Base-by-base conservation (phyloP, 2,113 vertebrate genomes). In the Pterocles orientalis region DNA sequence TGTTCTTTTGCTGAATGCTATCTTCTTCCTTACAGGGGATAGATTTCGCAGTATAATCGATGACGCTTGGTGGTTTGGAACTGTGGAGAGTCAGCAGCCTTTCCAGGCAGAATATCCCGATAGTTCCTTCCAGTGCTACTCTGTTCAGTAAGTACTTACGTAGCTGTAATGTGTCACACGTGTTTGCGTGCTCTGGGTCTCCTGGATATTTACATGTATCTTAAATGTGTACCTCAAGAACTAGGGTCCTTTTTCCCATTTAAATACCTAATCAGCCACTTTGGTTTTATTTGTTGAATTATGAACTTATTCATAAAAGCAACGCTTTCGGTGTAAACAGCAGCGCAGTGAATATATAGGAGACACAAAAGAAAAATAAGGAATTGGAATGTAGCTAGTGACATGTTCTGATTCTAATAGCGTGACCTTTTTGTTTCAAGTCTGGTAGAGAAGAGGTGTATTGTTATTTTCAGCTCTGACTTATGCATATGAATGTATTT, bases 11-110 rank as follows among this genome's bases (percentile, higher is more conserved):
- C 62, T 80, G 45, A 90, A 24, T 75, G 57, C 65, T 15, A 14
- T 26, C 11, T 64, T 41, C 43, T 65, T 58, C 19, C 61, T 96
- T 86, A 2, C 18, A 99, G 99, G 99, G 85, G 98, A 99, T 97
- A 98, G 99, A 88, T 99, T 99, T 97, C 99, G 99, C 83, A 99
- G 99, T 96, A 99, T 99, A 95, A 99, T 99, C 70, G 99, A 99
- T 71, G 99, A 99, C 1, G 99, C 99, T 60, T 99, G 99, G 99
- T 99, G 99, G 99, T 99, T 99, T 90, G 99, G 99, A 41, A 98
- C 98, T 3, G 99, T 99, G 95, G 99, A 99, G 95, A 99, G 98
- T 95, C 99, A 99, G 95, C 98, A 99, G 97, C 99, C 99, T 53
- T 99, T 99, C 96, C 99, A 99, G 95, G 97, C 95, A 3, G 99